Evolutionary conservation across 2,888 invertebrate species (phyloP), one percentile per base, ranked within the genome.

Genomic region (Scaptomyza parva): DNA sequence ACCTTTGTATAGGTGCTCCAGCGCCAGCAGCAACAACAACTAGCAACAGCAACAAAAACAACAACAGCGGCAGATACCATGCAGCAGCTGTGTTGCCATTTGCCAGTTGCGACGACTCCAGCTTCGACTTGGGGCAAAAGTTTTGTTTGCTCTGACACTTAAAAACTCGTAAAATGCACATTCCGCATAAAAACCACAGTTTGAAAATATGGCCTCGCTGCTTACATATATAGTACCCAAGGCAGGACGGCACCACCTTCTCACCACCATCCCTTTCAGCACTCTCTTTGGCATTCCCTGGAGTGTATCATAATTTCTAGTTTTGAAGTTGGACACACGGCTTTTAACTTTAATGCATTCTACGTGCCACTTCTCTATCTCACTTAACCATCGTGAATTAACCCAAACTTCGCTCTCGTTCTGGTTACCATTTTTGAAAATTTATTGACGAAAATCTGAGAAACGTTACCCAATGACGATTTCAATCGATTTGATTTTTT

Each of bases 81-180:
- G 35, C 43, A 18, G 60, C 60, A 50, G 52, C 55, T 67, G 60
- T 30, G 66, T 41, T 54, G 30, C 40, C 44, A 54, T 39, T 37
- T 69, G 22, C 26, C 26, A 52, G 40, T 50, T 44, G 40, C 47
- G 24, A 26, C 9, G 44, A 9, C 37, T 47, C 35, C 30, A 51
- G 51, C 52, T 22, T 22, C 35, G 39, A 68, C 62, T 70, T 55
- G 66, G 45, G 39, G 57, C 59, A 63, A 78, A 86, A 79, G 59
- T 86, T 83, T 86, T 86, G 70, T 83, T 86, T 79, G 72, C 58
- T 69, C 72, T 65, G 73, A 75, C 86, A 86, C 86, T 84, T 78
- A 84, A 84, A 84, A 83, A 78, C 86, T 78, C 87, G 73, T 83
- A 83, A 83, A 83, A 83, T 86, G 85, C 83, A 86, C 78, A 86